These are phyloP conservation scores for Babyrousa celebensis DNA, from an alignment of 2,797 vertebrate genomes.

Conservation along the genomic window DNA sequence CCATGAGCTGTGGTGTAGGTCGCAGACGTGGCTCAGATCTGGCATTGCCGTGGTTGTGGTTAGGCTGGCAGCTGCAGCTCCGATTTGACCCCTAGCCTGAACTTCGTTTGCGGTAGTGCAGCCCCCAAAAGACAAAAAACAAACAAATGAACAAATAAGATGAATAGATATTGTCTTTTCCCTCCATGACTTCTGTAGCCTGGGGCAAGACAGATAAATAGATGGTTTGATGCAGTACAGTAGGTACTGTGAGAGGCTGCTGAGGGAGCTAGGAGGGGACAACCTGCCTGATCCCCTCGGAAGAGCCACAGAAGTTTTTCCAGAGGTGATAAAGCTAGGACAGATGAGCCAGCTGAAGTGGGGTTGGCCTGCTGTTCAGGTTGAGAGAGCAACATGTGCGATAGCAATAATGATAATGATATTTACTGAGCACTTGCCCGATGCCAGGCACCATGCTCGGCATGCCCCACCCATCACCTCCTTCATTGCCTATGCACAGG, in stretches of 20 bases:
- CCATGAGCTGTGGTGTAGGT: no score
- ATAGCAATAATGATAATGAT: background rate
- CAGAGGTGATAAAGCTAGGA: background rate
- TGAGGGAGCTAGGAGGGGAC: no score
- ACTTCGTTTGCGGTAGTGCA: no score
- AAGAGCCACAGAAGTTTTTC: background rate
- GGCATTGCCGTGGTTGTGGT: no score
- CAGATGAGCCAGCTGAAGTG: background rate
- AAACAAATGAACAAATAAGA: background rate
- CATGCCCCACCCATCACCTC: background rate
- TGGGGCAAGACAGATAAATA: background rate
- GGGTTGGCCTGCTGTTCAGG: background rate
- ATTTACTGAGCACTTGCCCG: background rate
- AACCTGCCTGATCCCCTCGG: fast-evolving
- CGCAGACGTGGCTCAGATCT: no score
- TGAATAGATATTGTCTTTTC: background rate
- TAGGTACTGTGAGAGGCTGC: background rate
- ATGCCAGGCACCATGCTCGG: background rate
- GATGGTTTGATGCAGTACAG: background rate
- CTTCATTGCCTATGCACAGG: background rate
- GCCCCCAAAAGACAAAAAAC: no score
- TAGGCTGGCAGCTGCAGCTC: no score
- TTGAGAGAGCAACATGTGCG: background rate
- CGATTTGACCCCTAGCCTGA: no score
- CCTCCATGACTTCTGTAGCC: background rate